Evolutionary conservation across 2,888 invertebrate species (phyloP).

Genomic region (Leuctra nigra): DNA sequence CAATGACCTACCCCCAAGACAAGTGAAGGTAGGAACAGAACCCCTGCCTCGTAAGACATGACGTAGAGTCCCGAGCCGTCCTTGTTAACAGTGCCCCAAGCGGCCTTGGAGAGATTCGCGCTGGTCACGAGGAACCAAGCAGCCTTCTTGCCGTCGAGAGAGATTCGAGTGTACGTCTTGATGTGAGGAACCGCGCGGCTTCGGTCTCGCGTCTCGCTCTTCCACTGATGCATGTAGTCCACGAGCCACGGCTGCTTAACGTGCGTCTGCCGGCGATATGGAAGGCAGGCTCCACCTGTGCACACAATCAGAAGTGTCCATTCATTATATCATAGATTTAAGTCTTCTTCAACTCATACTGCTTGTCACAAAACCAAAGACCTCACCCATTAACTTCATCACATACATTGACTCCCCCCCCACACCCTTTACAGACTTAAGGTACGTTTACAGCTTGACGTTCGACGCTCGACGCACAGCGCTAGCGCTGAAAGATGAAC

Average conservation of each 20-base stretch:
- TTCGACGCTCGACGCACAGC: too few relatives aligned
- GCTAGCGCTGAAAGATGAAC: too few relatives aligned
- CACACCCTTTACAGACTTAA: too few relatives aligned
- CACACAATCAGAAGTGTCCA: not conserved
- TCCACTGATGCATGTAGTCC: slow-evolving; percentile 77
- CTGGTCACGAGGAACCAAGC: slow-evolving; percentile 88
- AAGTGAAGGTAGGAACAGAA: slow-evolving; percentile 76
- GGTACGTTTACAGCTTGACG: too few relatives aligned
- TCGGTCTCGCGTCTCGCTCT: slow-evolving; percentile 59
- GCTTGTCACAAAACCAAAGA: too few relatives aligned
- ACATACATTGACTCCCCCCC: too few relatives aligned
- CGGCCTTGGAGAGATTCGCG: slow-evolving; percentile 94
- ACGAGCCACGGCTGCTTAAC: slow-evolving; percentile 80
- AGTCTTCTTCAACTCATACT: too few relatives aligned
- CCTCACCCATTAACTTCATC: too few relatives aligned
- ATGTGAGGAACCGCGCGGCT: slow-evolving; percentile 90
- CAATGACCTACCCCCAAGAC: slow-evolving; percentile 43
- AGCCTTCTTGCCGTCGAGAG: slow-evolving; percentile 56
- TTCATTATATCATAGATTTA: too few relatives aligned
- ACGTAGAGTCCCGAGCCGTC: slow-evolving; percentile 52
- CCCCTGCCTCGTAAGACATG: slow-evolving; percentile 87
- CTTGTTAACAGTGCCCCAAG: slow-evolving; percentile 75
- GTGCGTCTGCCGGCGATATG: slow-evolving; percentile 71
- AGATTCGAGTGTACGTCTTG: slow-evolving; percentile 77
- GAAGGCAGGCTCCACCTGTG: slow-evolving; percentile 80